A percentile compares a stretch with the other conserved stretches of the same genome.
Conservation (phyloP, 2,888 invertebrate species). For the Heteromurus nitidus region DNA sequence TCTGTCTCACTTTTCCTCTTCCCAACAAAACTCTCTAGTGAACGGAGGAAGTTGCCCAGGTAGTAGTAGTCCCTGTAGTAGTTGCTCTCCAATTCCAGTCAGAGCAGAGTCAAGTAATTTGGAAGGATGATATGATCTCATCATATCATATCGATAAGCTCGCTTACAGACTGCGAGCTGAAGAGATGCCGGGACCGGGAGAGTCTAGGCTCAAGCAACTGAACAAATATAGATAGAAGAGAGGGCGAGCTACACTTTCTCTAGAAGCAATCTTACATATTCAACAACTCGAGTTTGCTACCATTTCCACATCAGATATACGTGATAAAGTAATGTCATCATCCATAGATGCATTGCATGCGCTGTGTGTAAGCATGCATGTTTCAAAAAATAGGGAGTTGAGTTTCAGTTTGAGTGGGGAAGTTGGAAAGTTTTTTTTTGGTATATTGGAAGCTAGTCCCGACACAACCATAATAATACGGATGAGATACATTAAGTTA, state of each 20-base stretch:
- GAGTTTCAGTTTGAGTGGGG: too few species aligned
- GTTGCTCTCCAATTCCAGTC: not conserved
- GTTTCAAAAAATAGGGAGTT: too few species aligned
- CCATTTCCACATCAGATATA: not conserved
- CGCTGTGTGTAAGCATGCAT: not conserved
- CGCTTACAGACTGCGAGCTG: slow-evolving; percentile 2
- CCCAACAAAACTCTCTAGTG: not conserved
- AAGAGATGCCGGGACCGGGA: too few species aligned
- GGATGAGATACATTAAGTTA: slow-evolving; percentile 18
- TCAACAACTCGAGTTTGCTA: not conserved
- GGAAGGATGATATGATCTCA: slow-evolving; percentile 32
- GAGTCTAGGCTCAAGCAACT: too few species aligned
- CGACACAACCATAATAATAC: not conserved
- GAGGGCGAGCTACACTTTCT: too few species aligned
- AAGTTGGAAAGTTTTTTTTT: too few species aligned
- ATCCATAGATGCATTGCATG: not conserved
- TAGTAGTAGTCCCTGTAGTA: not conserved
- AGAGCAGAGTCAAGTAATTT: not conserved
- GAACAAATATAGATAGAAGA: too few species aligned
- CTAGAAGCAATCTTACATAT: too few species aligned
- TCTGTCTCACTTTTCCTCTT: not conserved
- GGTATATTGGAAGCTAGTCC: not conserved
- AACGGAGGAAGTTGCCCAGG: not conserved
- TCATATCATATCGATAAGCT: slow-evolving; percentile 25
- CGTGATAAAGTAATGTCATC: not conserved